Percentiles rank a stretch among this genome's conserved stretches.
Conservation (phyloP, 2,113 vertebrate genomes). For the Myodes glareolus region DNA sequence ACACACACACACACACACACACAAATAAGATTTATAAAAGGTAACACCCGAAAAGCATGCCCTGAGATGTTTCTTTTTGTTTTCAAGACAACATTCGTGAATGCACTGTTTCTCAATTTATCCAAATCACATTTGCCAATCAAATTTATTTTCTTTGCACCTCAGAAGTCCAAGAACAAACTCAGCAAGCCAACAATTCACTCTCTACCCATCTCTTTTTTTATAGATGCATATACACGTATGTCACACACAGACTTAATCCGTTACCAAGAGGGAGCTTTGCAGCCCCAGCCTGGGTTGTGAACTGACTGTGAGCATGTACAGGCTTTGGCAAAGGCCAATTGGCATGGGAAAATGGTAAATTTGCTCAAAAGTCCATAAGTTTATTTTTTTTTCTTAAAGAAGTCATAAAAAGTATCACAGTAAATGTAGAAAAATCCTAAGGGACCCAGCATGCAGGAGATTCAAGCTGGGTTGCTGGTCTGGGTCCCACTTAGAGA, state of each 20-base stretch:
- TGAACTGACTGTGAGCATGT: background rate
- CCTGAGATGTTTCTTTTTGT: background rate
- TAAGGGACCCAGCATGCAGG: background rate
- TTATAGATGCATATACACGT: background rate
- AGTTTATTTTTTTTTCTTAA: constrained; percentile 6
- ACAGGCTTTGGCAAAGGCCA: background rate
- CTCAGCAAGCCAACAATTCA: background rate
- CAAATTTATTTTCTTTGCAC: background rate
- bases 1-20: background rate
- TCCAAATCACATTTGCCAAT: too few species aligned
- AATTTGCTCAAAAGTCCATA: background rate
- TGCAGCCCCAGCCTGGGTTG: background rate
- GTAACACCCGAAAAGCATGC: background rate
- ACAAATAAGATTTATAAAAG: background rate
- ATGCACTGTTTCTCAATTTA: background rate
- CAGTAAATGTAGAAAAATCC: background rate
- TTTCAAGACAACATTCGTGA: background rate
- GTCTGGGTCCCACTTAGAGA: background rate
- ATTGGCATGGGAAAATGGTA: background rate
- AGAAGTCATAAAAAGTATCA: background rate
- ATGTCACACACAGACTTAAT: background rate
- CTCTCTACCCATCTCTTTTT: background rate
- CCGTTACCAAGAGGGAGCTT: background rate
- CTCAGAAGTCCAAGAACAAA: background rate
- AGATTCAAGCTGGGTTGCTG: background rate